Evolutionary conservation across 2,888 invertebrate genomes (phyloP).

Genomic region (Conomelus anceps): DNA sequence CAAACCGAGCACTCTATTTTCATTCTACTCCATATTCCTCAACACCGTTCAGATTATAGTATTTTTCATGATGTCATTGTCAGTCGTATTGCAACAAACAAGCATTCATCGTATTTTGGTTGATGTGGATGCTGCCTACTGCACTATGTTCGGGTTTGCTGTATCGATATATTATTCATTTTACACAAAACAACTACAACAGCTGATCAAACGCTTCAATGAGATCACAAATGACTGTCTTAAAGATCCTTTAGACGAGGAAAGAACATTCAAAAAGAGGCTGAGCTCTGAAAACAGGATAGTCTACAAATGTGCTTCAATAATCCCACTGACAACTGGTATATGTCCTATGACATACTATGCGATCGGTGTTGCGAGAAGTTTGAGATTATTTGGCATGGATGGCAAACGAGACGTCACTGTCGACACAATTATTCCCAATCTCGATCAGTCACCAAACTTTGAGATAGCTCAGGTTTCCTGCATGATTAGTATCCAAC

Average conservation of each 20-base stretch:
- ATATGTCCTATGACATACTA: not conserved
- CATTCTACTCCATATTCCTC: not conserved
- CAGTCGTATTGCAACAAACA: not conserved
- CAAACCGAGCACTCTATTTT: not conserved
- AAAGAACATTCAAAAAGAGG: not conserved
- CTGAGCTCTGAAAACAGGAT: not conserved
- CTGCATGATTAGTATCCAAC: not conserved
- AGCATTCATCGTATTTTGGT: not conserved
- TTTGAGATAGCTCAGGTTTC: not conserved
- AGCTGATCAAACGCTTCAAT: not conserved
- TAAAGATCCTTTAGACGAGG: not conserved
- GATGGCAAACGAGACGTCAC: not conserved
- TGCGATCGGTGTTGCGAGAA: not conserved
- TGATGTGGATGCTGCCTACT: not conserved
- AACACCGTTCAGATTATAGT: not conserved
- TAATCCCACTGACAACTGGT: not conserved
- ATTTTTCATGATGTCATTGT: not conserved
- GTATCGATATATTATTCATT: not conserved
- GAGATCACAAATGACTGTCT: not conserved
- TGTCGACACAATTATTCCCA: not conserved
- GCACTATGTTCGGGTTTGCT: not conserved
- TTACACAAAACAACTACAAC: not conserved
- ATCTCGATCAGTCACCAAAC: not conserved
- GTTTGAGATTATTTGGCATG: not conserved
- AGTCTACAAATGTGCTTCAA: not conserved